Conservation (phyloP, 2,113 vertebrate genomes). For the Chaenogobius annularis region DNA sequence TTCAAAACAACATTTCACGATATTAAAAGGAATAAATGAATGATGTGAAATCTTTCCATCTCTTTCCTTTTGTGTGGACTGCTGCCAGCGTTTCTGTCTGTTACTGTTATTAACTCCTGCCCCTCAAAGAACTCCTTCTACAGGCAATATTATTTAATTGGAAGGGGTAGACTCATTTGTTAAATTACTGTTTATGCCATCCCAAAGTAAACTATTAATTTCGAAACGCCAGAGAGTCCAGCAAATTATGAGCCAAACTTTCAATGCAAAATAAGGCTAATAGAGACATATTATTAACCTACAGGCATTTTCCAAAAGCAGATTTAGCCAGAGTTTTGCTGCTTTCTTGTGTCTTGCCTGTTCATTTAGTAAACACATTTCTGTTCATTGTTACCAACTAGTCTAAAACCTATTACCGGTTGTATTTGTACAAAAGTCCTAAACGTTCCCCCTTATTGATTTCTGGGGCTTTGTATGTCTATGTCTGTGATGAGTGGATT, state of each 20-base stretch:
- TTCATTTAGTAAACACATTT: background rate
- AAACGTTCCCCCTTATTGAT: background rate
- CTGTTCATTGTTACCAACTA: background rate
- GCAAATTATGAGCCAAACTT: background rate
- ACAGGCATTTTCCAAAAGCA: background rate
- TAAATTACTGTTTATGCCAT: background rate
- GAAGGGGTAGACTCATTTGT: background rate
- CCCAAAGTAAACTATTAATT: background rate
- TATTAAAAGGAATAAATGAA: background rate
- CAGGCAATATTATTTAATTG: background rate
- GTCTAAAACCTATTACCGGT: background rate
- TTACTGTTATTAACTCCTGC: conserved; percentile 5
- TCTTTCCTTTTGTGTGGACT: conserved; percentile 1
- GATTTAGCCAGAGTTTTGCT: background rate
- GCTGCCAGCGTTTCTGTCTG: conserved; percentile 1
- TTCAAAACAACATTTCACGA: too few species aligned
- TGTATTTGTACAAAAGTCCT: background rate
- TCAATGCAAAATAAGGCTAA: background rate
- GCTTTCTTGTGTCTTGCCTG: background rate
- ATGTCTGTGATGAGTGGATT: background rate
- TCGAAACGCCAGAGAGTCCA: background rate
- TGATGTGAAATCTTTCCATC: background rate
- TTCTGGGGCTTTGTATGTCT: too few species aligned
- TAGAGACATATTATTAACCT: background rate
- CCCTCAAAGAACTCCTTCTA: background rate